Conservation (phyloP, 2,797 vertebrate species). For the Champsocephalus esox region DNA sequence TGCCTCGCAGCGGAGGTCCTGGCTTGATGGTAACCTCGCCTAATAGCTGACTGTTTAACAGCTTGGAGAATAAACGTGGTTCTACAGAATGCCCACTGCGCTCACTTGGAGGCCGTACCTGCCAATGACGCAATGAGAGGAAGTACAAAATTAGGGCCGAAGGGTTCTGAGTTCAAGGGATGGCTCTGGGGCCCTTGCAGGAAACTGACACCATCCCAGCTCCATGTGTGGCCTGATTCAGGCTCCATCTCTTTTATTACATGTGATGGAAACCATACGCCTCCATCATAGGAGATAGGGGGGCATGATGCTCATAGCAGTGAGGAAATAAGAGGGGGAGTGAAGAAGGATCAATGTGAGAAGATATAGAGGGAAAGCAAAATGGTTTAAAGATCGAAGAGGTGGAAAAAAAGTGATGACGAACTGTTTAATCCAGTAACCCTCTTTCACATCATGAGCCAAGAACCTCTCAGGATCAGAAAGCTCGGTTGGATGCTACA, state of each 20-base stretch:
- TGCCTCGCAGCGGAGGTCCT: conserved; percentile 49
- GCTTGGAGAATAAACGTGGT: conserved; percentile 26
- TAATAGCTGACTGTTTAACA: conserved; percentile 51
- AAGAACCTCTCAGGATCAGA: conserved; percentile 35
- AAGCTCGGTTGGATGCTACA: too few relatives aligned
- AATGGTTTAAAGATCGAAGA: conserved; percentile 32
- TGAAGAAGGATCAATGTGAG: conserved; percentile 23
- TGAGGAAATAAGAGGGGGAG: conserved; percentile 29
- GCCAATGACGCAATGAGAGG: conserved; percentile 63
- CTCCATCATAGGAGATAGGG: conserved; percentile 49
- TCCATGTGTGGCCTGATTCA: conserved; percentile 76
- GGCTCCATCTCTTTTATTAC: conserved; percentile 66
- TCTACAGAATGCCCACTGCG: conserved; percentile 26
- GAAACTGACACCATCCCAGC: conserved; percentile 64
- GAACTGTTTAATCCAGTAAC: conserved; percentile 31
- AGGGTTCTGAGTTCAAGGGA: conserved; percentile 60
- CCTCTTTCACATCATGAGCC: conserved; percentile 28
- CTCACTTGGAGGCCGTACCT: conserved; percentile 49
- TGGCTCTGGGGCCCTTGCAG: conserved; percentile 52
- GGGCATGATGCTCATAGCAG: conserved; percentile 34
- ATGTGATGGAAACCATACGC: conserved; percentile 77
- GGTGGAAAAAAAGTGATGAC: conserved; percentile 43
- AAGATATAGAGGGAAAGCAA: background rate
- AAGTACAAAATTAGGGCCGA: conserved; percentile 55
- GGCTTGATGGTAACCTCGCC: conserved; percentile 22